phyloP scores from a whole-genome alignment of 2,888 invertebrate genomes.

The Alloplasta piceator region DNA sequence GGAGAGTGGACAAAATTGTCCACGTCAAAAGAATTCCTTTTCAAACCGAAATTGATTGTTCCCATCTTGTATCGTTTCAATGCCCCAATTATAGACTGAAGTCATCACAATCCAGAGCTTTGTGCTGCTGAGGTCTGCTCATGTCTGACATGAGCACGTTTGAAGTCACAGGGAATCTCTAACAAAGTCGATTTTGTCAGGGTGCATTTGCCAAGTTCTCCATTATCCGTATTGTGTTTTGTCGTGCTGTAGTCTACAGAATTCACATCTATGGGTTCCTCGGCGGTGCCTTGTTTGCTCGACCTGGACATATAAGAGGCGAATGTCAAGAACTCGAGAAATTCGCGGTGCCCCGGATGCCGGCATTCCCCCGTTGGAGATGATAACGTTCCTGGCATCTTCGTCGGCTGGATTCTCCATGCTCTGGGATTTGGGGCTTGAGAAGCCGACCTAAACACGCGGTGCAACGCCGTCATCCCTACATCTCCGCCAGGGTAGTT shows the following conservation, averaged over 20 bases:
- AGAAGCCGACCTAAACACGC: constrained; percentile 9
- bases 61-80: too few species aligned
- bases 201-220: constrained; percentile 24
- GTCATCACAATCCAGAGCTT: too few species aligned
- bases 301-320: constrained; percentile 59
- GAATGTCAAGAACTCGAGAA: constrained; percentile 68
- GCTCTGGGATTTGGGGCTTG: neutral
- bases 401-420: constrained; percentile 50
- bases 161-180: neutral
- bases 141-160: constrained; percentile 40
- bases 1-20: too few species aligned
- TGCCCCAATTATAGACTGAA: too few species aligned
- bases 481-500: neutral
- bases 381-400: constrained; percentile 48
- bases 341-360: constrained; percentile 64
- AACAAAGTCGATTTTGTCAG: constrained; percentile 57
- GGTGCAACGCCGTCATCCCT: constrained; percentile 10
- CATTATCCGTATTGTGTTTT: constrained; percentile 21
- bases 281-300: neutral
- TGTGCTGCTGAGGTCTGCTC: neutral
- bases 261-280: neutral
- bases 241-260: constrained; percentile 22
- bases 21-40: too few species aligned
- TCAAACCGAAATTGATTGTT: too few species aligned
- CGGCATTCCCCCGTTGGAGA: constrained; percentile 62